These are phyloP conservation scores for Coendou prehensilis DNA, from an alignment of 2,797 vertebrate genomes.

Conservation along the genomic window DNA sequence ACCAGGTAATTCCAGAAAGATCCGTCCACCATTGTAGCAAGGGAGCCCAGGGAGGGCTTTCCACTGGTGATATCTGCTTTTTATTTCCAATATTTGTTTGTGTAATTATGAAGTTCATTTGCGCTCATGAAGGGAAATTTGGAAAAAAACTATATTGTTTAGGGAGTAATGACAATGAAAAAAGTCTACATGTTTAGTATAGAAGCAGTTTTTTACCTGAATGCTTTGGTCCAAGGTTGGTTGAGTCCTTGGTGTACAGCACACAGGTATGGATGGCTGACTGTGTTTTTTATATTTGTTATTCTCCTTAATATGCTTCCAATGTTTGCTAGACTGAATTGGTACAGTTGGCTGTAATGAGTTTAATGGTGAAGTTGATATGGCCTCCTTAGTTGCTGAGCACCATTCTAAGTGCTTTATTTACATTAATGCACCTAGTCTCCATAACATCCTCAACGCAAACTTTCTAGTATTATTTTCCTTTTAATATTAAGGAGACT, in stretches of 20 bases:
- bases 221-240: background rate
- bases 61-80: background rate
- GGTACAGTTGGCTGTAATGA: background rate
- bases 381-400: background rate
- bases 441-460: background rate
- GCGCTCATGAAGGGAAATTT: background rate
- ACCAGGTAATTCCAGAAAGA: conserved; percentile 91
- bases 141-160: background rate
- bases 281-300: background rate
- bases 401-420: background rate
- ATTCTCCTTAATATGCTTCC: background rate
- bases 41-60: too few species aligned
- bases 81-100: background rate
- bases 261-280: background rate
- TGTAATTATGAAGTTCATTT: background rate
- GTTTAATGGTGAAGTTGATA: background rate
- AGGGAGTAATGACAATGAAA: background rate
- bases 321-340: background rate
- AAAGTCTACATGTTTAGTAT: background rate
- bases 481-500: background rate
- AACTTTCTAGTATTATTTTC: background rate
- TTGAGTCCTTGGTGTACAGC: background rate
- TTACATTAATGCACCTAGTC: background rate
- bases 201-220: background rate
- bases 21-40: rapidly evolving